Base-by-base conservation (phyloP, 2,113 vertebrate species). In the Corythoichthys haematopterus region DNA sequence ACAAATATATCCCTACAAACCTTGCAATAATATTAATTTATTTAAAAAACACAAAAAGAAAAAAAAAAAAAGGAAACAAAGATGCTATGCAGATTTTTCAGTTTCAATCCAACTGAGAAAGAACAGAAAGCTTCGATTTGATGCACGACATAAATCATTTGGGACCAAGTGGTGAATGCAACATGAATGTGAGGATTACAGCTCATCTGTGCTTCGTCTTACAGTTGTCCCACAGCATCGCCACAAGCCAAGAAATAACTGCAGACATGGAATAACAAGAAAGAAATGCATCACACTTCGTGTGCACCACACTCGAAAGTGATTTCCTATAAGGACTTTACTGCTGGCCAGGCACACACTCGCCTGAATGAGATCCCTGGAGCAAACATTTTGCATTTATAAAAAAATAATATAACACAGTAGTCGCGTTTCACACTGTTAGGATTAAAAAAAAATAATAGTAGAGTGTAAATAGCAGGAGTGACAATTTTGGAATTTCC, bases 131-230 rank as follows among this genome's bases (percentile, higher is more conserved):
- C 69, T 80, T 74, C 81, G 74, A 84, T 85, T 79, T 77, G 82
- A 81, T 64, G 83, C 80, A 66, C 73, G 74, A 74, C 79, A 84
- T 56, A 74, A 84, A 78, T 85, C 82, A 84, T 78, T 55, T 71
- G 79, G 79, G 80, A 87, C 73, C 77, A 70, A 80, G 65, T 56
- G 76, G 52, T 71, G 76, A 80, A 82, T 84, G 79, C 83, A 83
- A 78, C 79, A 87, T 80, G 83, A 84, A 84, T 77, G 78, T 69
- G 76, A 81, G 84, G 82, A 85, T 84, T 88, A 87, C 55, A 50
- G 64, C 66, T 81, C 77, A 80, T 78, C 69, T 71, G 64, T 14
- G 61, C 33, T 40, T 43, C 66, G 51, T 66, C 55, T 62, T 46
- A 7, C 3, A 20, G 62, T 71, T 71, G 80, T 78, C 81, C 80